Evolutionary conservation across 1,140 invertebrate genomes (phyloP).

Genomic region (Schlechtendalia chinensis): DNA sequence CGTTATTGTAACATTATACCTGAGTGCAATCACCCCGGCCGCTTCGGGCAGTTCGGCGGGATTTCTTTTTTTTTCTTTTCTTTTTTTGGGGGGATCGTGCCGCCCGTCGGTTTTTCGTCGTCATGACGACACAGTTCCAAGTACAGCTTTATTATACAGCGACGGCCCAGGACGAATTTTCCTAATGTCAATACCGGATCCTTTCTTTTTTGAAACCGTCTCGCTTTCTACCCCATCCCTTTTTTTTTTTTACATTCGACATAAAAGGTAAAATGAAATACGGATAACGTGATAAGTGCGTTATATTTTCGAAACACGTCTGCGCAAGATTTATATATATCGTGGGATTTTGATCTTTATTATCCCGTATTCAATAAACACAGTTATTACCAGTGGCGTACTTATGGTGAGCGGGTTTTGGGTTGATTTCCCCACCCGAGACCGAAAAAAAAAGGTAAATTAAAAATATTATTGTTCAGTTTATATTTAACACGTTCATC

Average conservation of each 20-base stretch:
- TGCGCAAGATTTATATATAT: not conserved
- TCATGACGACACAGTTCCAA: constrained; percentile 25
- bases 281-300: not conserved
- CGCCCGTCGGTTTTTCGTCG: not conserved
- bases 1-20: not conserved
- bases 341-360: not conserved
- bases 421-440: too few relatives aligned
- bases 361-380: not conserved
- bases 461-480: too few relatives aligned
- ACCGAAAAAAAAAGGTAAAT: too few relatives aligned
- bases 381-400: too few relatives aligned
- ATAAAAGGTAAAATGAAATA: not conserved
- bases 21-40: constrained; percentile 23
- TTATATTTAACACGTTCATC: too few relatives aligned
- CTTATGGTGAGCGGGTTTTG: too few relatives aligned
- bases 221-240: not conserved
- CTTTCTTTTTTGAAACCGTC: not conserved
- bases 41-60: constrained; percentile 4
- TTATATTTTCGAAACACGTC: not conserved
- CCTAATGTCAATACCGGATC: constrained; percentile 27
- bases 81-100: not conserved
- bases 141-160: not conserved
- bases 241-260: not conserved
- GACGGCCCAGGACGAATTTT: constrained; percentile 21
- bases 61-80: constrained; percentile 28